A percentile compares a stretch with the other conserved stretches of the same genome.
Evolutionary conservation across 2,888 invertebrate genomes (phyloP).

Genomic region (Trichogramma evanescens): DNA sequence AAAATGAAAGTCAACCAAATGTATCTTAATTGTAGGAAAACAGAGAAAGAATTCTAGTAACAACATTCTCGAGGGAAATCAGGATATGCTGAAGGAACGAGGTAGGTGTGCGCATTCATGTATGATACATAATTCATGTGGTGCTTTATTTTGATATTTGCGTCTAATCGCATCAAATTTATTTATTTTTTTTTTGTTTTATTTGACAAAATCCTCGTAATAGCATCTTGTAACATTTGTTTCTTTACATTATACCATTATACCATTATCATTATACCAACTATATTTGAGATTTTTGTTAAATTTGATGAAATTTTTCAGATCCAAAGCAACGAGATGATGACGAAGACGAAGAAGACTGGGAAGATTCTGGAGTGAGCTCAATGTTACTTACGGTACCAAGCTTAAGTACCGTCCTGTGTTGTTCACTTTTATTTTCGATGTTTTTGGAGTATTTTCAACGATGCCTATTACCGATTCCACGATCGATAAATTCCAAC

Average conservation of each 20-base stretch:
- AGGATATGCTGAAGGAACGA: constrained; percentile 42
- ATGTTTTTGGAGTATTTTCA: too few species aligned
- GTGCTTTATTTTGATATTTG: background rate
- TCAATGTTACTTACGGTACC: too few species aligned
- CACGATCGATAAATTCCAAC: too few species aligned
- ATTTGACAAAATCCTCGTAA: background rate
- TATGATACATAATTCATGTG: constrained; percentile 5
- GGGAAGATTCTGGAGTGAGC: constrained; percentile 34
- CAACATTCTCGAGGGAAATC: constrained; percentile 42
- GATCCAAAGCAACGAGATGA: constrained; percentile 39
- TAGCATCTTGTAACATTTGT: background rate
- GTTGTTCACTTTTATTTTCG: too few species aligned
- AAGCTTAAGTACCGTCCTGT: too few species aligned
- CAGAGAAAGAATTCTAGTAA: constrained; percentile 39
- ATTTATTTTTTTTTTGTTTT: background rate
- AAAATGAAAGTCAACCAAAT: constrained; percentile 3
- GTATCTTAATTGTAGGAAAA: constrained; percentile 36
- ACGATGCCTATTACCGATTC: too few species aligned
- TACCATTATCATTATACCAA: background rate
- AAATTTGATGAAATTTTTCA: constrained; percentile 24
- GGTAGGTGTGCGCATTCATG: constrained; percentile 27
- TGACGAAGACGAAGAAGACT: constrained; percentile 35
- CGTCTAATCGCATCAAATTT: background rate
- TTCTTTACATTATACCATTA: too few species aligned
- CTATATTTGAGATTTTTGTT: background rate